Base-by-base conservation (phyloP, 1,140 invertebrate species). In the Diprion similis region DNA sequence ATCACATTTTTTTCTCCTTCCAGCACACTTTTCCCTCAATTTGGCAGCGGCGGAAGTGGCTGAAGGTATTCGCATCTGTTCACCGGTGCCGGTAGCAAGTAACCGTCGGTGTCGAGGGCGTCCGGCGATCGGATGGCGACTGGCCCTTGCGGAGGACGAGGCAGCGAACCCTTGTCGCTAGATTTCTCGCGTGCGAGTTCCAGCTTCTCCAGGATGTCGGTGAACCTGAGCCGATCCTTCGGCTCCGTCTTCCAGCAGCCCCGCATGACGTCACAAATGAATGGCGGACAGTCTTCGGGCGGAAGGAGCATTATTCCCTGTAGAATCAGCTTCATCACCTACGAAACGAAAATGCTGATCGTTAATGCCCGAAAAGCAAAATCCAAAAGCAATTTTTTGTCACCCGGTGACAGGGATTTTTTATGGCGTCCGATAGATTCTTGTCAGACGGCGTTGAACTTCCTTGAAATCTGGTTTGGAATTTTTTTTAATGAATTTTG, bases 241-340 rank as follows among this genome's bases (percentile, higher is more conserved):
- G 95, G 93, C 76, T 97, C 95, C 0, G 91, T 92, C 82, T 94
- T 94, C 96, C 96, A 98, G 78, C 96, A 97, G 1, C 92, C 91
- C 7, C 91, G 89, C 95, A 97, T 97, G 75, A 97, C 84, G 77
- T 95, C 92, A 74, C 92, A 93, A 4, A 97, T 91, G 24, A 93
- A 90, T 0, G 91, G 87, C 0, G 96, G 95, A 81, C 95, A 96
- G 75, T 94, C 93, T 73, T 95, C 93, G 0, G 95, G 95, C 10
- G 95, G 92, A 15, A 93, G 93, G n/a, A 98, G 86, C 78, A 95
- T 91, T 72, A 95, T 95, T 0, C 95, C 95, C 79, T 96, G 93
- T 10, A 95, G 88, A 77, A 98, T 95, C 47, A 97, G 86, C 78
- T 95, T 94, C 3, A 97, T 92, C 0, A 95, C 95, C 93, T 93